Conservation (phyloP, 1,140 invertebrate species). For the Ctenoplectra terminalis region DNA sequence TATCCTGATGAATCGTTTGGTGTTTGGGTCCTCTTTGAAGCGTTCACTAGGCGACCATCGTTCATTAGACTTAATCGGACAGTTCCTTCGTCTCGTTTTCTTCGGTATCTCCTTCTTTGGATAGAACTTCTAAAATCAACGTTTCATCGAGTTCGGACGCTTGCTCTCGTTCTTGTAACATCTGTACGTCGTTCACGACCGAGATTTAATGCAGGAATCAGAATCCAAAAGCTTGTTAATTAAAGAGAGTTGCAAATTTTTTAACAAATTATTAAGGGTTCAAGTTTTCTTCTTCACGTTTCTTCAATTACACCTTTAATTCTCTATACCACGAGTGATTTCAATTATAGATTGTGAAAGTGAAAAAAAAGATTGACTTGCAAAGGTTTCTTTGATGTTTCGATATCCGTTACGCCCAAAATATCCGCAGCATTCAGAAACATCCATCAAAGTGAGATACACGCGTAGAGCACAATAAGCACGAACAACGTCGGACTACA, state of each 20-base stretch:
- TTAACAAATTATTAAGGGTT: too few species aligned
- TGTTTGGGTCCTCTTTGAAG: constrained; percentile 64
- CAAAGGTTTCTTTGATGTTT: background rate
- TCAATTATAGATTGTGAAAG: too few species aligned
- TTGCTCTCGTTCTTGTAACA: background rate
- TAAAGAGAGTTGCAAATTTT: background rate
- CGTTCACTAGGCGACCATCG: constrained; percentile 65
- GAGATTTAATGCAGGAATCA: background rate
- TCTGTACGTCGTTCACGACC: background rate
- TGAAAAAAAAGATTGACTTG: background rate
- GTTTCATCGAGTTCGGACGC: background rate
- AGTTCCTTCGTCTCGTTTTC: constrained; percentile 42
- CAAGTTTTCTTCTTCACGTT: too few species aligned
- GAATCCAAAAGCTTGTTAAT: background rate
- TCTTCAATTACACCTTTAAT: too few species aligned
- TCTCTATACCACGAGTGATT: too few species aligned
- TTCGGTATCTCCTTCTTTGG: constrained; percentile 9
- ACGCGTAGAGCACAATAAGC: constrained; percentile 17
- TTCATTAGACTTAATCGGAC: constrained; percentile 70
- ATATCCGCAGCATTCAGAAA: background rate
- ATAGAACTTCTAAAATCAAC: constrained; percentile 13
- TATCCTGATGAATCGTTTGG: constrained; percentile 72
- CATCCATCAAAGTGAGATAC: background rate
- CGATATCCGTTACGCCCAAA: background rate
- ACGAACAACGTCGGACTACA: constrained; percentile 17